phyloP scores from a whole-genome alignment of 2,888 invertebrate genomes.

The Trisateles emortualis region DNA sequence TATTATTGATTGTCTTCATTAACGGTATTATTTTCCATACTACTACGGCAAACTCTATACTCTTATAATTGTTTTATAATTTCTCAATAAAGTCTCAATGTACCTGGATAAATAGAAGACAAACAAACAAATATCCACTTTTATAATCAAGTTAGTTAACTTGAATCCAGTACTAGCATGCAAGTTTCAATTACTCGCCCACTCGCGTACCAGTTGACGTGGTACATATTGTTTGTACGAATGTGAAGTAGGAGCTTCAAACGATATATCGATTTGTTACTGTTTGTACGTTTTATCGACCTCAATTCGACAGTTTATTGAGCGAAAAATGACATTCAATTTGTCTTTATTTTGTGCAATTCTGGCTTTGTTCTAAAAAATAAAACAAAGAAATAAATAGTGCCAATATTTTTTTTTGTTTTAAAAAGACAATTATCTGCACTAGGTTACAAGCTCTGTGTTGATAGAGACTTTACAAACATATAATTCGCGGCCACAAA shows the following conservation, averaged over 20 bases:
- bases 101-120: too few relatives aligned
- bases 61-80: too few relatives aligned
- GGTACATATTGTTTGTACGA: constrained; percentile 24
- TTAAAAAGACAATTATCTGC: too few relatives aligned
- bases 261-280: constrained; percentile 33
- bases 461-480: too few relatives aligned
- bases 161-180: not conserved
- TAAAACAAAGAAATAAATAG: not conserved
- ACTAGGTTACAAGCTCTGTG: too few relatives aligned
- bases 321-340: not conserved
- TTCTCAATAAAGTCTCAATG: too few relatives aligned
- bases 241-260: constrained; percentile 26
- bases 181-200: constrained; percentile 14
- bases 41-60: too few relatives aligned
- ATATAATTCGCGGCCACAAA: too few relatives aligned
- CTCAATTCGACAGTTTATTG: constrained; percentile 13
- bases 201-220: constrained; percentile 8
- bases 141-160: not conserved
- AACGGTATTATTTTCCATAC: too few relatives aligned
- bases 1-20: too few relatives aligned
- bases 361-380: not conserved
- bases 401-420: too few relatives aligned
- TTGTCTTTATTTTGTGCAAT: not conserved
- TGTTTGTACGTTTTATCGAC: constrained; percentile 19
- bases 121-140: too few relatives aligned